Base-by-base conservation (phyloP, 1,140 invertebrate genomes). In the Papilio dardanus region DNA sequence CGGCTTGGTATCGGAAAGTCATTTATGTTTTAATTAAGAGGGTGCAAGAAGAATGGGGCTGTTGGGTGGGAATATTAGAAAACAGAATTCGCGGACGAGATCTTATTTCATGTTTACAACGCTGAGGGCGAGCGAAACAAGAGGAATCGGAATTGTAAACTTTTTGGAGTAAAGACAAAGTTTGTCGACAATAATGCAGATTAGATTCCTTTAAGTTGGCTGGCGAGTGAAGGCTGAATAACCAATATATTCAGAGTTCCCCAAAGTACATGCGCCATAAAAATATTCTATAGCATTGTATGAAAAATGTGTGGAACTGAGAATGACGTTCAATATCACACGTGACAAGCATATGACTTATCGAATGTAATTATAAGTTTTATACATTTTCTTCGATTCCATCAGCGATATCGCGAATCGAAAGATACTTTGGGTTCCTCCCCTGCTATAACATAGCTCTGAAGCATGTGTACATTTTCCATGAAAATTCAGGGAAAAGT, bases 11-110 rank as follows among this genome's bases (percentile, higher is more conserved):
- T 84, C 80, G 80, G 80, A 79, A 83, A 84, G 81, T 83, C 83
- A 84, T 84, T 86, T 84, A 83, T 83, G 83, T 86, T 84, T 86
- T 86, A 86, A 86, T 86, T 86, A 86, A 84, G 80, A 82, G 76
- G 75, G 74, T 71, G 76, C 76, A 50, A 77, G 77, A 80, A 82
- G 83, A 85, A 81, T 81, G 78, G 79, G 74, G 73, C 68, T 78
- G 79, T 76, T 76, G 33, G 71, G 54, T 40, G 73, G 75, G 82
- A 81, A 82, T 86, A 83, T 80, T 81, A 81, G 78, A 77, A 81
- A 79, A 79, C 78, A 79, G 81, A 79, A 84, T 84, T 78, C 31
- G 67, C 68, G 19, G 33, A 37, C 68, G 73, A 54, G 42, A 73
- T 73, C 71, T 73, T 73, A 73, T 73, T 73, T 73, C 69, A 73